Base-by-base conservation (phyloP, 53 echinoderm and acorn worm genomes). In the Temnopleurus reevesii region DNA sequence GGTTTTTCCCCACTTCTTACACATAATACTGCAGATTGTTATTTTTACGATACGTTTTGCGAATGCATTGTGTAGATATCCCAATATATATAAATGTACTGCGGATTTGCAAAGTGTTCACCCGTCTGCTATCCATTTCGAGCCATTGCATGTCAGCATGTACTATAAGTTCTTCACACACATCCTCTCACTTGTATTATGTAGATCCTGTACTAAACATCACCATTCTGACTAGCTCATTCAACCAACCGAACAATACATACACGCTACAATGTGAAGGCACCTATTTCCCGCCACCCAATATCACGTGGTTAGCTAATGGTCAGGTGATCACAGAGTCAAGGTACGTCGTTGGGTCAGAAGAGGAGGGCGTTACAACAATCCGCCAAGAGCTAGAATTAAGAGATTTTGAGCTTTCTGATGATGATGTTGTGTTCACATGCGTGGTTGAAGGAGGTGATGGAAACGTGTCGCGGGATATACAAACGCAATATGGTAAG, bases 271-370 rank as follows among this genome's bases (percentile, higher is more conserved):
- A 31, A 15, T 87, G 88, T 23, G 33, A 66, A 36, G 88, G 88
- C 5, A 31, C 53, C 5, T 87, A 87, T 35, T 87, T 17, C 53
- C 88, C 88, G 35, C 88, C 88, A 18, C 88, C 88, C 2, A 36
- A 19, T 45, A 34, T 87, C 51, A 87, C 53, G 35, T 87, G 88
- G 88, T 66, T 87, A 46, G 66, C 88, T 8, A 53, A 87, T 33
- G 88, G 71, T 71, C 88, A 66, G 88, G 88, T n/a, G 65, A 87
- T 87, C 65, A 21, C 47, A 8, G 51, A 66, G n/a, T 54, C 88
- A 18, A 29, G 88, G 12, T 87, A 87, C 46, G 71, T 45, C 7
- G 0, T 4, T 2, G 66, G 65, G 33, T 1, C 10, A 17, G 38
- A 15, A 10, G 54, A 49, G 49, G 88, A 87, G 88, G 88, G 66